Evolutionary conservation across 2,888 invertebrate species (phyloP), one percentile per base, ranked within the genome.

Genomic region (Onchidella celtica): DNA sequence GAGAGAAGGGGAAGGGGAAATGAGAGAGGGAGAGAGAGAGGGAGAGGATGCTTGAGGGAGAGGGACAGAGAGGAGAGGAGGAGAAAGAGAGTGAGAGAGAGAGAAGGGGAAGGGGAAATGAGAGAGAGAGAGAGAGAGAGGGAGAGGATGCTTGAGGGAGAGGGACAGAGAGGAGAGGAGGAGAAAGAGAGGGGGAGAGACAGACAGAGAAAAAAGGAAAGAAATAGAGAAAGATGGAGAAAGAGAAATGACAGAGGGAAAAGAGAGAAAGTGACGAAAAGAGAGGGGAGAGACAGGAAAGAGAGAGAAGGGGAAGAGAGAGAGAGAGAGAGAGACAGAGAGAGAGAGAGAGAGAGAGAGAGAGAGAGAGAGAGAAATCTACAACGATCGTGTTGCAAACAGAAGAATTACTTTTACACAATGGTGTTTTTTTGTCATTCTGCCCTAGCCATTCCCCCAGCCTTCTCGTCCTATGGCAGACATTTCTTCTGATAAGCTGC

Each of bases 291-390:
- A 24, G 32, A n/a, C 3, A 34, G 24, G 34, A 68, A 34, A 11
- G 11, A 9, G 34, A 32, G 24, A 34, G n/a, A 38, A 68, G 11
- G 9, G 24, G 29, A 68, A 27, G 34, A 68, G 34, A 68, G 24
- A 61, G 61, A 61, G n/a, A n/a, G n/a, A n/a, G n/a, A 61, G 61
- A 61, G 61, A n/a, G 61, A 61, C 4, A n/a, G 24, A 61, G 61
- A 61, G 24, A 61, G 24, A 61, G 61, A 61, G 24, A 61, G 24
- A 61, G 24, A 61, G 61, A n/a, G 24, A n/a, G 24, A 17, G 21
- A 61, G n/a, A n/a, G n/a, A n/a, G 27, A 61, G 21, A 61, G 6
- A n/a, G n/a, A n/a, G n/a, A n/a, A n/a, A n/a, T n/a, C n/a, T n/a
- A n/a, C n/a, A n/a, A n/a, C n/a, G n/a, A n/a, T n/a, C n/a, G n/a